Evolutionary conservation across 2,113 vertebrate species (phyloP), one percentile per base, ranked within the genome.

Genomic region (Cacatua alba): DNA sequence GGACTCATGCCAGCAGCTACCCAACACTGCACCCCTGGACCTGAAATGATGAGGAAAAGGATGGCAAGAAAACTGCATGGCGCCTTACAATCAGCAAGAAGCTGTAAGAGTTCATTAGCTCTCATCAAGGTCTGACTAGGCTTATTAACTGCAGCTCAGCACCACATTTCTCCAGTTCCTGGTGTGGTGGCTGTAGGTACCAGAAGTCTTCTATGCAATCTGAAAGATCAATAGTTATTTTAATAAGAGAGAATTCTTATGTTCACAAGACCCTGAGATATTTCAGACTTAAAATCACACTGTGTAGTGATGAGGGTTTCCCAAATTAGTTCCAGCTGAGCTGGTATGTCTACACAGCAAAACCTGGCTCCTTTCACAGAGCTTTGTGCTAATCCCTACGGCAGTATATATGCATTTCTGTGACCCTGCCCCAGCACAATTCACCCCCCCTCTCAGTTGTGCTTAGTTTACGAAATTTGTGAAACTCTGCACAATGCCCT

Each of bases 121-220:
- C 60, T 55, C 68, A 63, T 92, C 69, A 64, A n/a, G 72, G n/a
- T 83, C 88, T 92, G 72, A 64, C 64, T 86, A 55, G 41, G 76
- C 39, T 96, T 90, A 77, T 88, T 95, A 94, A 77, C n/a, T 83
- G 53, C 78, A 79, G 19, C 65, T 89, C 77, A 82, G 74, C 78
- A 48, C 46, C 1, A 0, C 41, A 17, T 77, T 90, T 75, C 59
- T 65, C 62, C 63, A 37, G 62, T 39, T 86, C 63, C 63, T 92
- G 49, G 63, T 79, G 84, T 82, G 35, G 13, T 29, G 69, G 62
- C 60, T 89, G 25, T 48, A 83, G 53, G 41, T 63, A 74, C 1
- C 12, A 88, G 80, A 75, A 88, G 62, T 71, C 14, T 20, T 46
- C 53, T 59, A 23, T 62, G 39, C 67, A 82, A 53, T 70, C 46